A percentile compares a stretch with the other conserved stretches of the same genome.
phyloP scores from a whole-genome alignment of 2,888 invertebrate genomes.

The Ochropleura leucogaster region DNA sequence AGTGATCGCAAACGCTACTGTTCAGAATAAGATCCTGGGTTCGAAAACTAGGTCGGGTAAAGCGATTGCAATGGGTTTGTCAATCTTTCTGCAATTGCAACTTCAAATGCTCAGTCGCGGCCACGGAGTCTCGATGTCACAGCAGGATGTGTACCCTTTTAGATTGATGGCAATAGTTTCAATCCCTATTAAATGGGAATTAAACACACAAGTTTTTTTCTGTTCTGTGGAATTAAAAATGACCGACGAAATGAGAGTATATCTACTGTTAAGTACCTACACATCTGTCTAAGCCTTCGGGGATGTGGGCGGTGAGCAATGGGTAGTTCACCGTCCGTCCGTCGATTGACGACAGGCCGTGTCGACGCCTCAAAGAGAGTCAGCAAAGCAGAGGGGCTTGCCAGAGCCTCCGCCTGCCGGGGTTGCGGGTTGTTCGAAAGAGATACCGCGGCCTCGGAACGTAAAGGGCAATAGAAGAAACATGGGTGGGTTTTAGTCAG shows the following conservation, averaged over 20 bases:
- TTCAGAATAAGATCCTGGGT: neutral
- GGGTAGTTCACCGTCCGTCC: too few species aligned
- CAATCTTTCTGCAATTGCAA: too few species aligned
- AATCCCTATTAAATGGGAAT: neutral
- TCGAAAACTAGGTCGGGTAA: neutral
- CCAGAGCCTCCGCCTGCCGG: too few species aligned
- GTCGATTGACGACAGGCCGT: too few species aligned
- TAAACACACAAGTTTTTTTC: neutral
- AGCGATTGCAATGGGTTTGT: neutral
- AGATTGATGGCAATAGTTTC: neutral
- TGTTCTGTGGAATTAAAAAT: neutral
- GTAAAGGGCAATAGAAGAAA: too few species aligned
- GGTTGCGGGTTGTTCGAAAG: too few species aligned
- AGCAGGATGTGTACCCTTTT: neutral
- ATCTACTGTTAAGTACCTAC: neutral
- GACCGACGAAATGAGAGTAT: neutral
- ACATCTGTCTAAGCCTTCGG: neutral
- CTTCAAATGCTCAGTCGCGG: too few species aligned
- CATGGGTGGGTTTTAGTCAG: too few species aligned
- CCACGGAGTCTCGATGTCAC: neutral
- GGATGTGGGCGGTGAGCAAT: too few species aligned
- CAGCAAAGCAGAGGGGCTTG: too few species aligned
- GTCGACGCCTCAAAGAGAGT: too few species aligned
- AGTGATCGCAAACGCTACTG: neutral
- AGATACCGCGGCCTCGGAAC: too few species aligned